Percentiles rank a stretch among this genome's conserved stretches.
phyloP scores from a whole-genome alignment of 37 sponge, comb jelly and placozoan species.

The Bolinopsis microptera region DNA sequence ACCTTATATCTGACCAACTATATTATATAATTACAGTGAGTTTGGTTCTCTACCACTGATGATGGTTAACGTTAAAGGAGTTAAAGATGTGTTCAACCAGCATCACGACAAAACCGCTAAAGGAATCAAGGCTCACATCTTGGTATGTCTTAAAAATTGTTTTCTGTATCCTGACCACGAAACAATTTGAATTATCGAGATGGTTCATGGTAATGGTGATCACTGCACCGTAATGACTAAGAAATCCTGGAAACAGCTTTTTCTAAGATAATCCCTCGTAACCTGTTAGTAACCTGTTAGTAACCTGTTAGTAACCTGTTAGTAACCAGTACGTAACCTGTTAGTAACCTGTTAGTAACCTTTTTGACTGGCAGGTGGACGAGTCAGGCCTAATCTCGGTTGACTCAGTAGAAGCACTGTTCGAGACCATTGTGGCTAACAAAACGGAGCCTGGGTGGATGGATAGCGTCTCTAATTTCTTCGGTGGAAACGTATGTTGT shows the following conservation, averaged over 20 bases:
- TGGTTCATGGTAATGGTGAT: too few relatives aligned
- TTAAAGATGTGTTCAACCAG: conserved; percentile 71
- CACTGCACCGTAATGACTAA: too few relatives aligned
- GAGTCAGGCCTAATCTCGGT: conserved; percentile 39
- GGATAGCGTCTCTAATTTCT: conserved; percentile 60
- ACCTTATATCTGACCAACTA: not conserved
- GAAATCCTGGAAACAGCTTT: too few relatives aligned
- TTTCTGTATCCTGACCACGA: too few relatives aligned
- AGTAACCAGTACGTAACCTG: too few relatives aligned
- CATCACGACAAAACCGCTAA: conserved; percentile 73
- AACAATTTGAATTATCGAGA: too few relatives aligned
- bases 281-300: too few relatives aligned
- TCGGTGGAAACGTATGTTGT: conserved; percentile 5
- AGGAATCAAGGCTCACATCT: conserved; percentile 95
- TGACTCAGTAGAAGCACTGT: conserved; percentile 47
- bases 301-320: too few relatives aligned
- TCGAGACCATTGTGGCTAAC: conserved; percentile 57
- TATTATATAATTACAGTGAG: conserved; percentile 68
- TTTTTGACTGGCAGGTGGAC: not conserved
- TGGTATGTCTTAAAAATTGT: too few relatives aligned
- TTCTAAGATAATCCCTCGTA: too few relatives aligned
- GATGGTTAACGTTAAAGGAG: conserved; percentile 76
- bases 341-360: not conserved
- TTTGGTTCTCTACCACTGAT: conserved; percentile 73
- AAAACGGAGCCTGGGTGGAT: conserved; percentile 51